Evolutionary conservation across 2,797 vertebrate species (phyloP).

Genomic region (Aplochiton taeniatus): DNA sequence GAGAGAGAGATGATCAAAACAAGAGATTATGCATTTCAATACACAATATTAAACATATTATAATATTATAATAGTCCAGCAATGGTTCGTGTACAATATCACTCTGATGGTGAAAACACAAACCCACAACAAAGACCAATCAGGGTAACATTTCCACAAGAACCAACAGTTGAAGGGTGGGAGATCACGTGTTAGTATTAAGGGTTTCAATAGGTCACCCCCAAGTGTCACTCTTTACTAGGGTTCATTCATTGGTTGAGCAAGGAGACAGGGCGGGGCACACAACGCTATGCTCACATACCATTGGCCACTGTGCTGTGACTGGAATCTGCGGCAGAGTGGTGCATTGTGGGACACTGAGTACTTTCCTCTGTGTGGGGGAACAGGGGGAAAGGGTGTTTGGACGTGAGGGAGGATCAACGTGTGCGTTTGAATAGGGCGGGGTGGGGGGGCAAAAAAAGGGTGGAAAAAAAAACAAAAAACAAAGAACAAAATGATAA

Average conservation of each 20-base stretch:
- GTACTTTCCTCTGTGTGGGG: slow-evolving; percentile 73
- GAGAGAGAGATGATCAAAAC: not conserved
- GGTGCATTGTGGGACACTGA: slow-evolving; percentile 56
- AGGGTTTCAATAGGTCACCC: slow-evolving; percentile 28
- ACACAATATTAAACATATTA: too few species aligned
- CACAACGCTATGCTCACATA: slow-evolving; percentile 68
- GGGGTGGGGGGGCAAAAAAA: slow-evolving; percentile 16
- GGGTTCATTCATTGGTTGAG: slow-evolving; percentile 51
- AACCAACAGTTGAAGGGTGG: too few species aligned
- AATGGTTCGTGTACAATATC: too few species aligned
- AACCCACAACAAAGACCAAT: too few species aligned
- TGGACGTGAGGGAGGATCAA: slow-evolving; percentile 49
- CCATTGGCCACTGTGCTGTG: slow-evolving; percentile 77
- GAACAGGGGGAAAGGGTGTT: slow-evolving; percentile 30
- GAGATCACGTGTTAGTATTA: not conserved
- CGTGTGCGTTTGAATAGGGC: slow-evolving; percentile 40
- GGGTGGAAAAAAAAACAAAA: slow-evolving; percentile 37
- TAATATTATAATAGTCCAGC: too few species aligned
- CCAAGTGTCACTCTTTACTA: slow-evolving; percentile 45
- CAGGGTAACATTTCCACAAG: too few species aligned
- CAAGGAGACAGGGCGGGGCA: slow-evolving; percentile 43
- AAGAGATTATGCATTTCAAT: too few species aligned
- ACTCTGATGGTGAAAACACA: too few species aligned
- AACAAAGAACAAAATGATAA: slow-evolving; percentile 16
- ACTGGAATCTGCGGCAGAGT: slow-evolving; percentile 66